Conservation (phyloP, 2,113 vertebrate genomes). For the Leptodactylus fuscus region DNA sequence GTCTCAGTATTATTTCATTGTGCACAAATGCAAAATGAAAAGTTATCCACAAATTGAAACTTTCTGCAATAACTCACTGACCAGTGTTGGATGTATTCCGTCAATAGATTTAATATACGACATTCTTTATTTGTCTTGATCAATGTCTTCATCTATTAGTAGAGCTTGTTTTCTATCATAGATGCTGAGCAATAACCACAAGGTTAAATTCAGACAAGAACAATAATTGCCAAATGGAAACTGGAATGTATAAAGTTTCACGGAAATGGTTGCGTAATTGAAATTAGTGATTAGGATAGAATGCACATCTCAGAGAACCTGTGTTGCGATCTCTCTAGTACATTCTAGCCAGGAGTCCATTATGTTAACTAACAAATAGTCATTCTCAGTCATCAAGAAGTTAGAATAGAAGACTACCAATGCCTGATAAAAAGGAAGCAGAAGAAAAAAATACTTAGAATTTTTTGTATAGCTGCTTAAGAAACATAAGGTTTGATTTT, state of each 20-base stretch:
- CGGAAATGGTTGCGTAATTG: slow-evolving; percentile 80
- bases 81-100: slow-evolving; percentile 43
- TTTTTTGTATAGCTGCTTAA: too few relatives aligned
- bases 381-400: slow-evolving; percentile 22
- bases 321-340: slow-evolving; percentile 65
- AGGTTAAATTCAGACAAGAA: slow-evolving; percentile 65
- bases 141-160: slow-evolving; percentile 85
- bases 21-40: neutral
- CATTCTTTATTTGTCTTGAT: slow-evolving; percentile 81
- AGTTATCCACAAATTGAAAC: slow-evolving; percentile 70
- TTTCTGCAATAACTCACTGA: slow-evolving; percentile 65
- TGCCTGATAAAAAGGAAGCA: too few relatives aligned
- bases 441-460: neutral
- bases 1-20: neutral
- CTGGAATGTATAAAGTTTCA: slow-evolving; percentile 76
- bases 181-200: slow-evolving; percentile 69
- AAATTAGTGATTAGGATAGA: slow-evolving; percentile 71
- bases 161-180: slow-evolving; percentile 78
- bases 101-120: slow-evolving; percentile 83
- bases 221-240: slow-evolving; percentile 72
- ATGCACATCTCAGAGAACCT: slow-evolving; percentile 64
- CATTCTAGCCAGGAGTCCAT: slow-evolving; percentile 67
- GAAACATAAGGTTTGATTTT: too few relatives aligned
- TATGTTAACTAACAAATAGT: slow-evolving; percentile 62
- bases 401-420: too few relatives aligned